Base-by-base conservation (phyloP, 2,113 vertebrate genomes). In the Stigmatopora argus region DNA sequence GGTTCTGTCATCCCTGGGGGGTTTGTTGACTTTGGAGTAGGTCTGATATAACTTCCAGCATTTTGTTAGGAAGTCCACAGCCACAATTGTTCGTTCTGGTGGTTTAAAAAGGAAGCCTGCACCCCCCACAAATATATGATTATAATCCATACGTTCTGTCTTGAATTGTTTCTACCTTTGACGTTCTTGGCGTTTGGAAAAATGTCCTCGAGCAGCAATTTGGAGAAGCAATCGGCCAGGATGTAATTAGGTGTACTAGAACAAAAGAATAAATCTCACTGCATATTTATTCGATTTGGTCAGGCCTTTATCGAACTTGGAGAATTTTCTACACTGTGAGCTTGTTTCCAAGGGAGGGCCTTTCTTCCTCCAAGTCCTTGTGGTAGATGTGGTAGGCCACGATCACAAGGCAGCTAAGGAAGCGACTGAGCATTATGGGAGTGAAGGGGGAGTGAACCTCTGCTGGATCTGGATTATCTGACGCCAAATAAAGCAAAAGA, bases 341-440 rank as follows among this genome's bases (percentile, higher is more conserved):
- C 38, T 41, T 41, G 9, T 41, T 41, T 41, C 7, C 38, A 41
- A 41, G 2, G 6, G 38, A 41, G 9, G 6, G 8, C 69, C 12
- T 64, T 56, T 19, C 95, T 93, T 87, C 98, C 97, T 66, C 70
- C 67, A 67, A 81, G 5, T 92, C 79, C 67, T 90, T 73, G 59
- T 83, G 87, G 77, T 92, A 91, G 60, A 94, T 90, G 81, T 89
- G 88, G 83, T 93, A 91, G 35, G 95, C 92, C 70, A 95, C 62
- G 7, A 72, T 82, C 65, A 94, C 78, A 0, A 99, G 88, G 52
- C 82, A 84, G 23, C 88, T 93, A 66, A 98, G 74, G 85, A 96
- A 92, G 0, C 82, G 90, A n/a, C 83, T 77, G 23, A 94, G 82
- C 18, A 92, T 82, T 31, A 98, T 75, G 3, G 84, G 65, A 3